These are phyloP conservation scores for Odontamblyopus rebecca DNA, from an alignment of 2,797 vertebrate genomes.

Conservation along the genomic window DNA sequence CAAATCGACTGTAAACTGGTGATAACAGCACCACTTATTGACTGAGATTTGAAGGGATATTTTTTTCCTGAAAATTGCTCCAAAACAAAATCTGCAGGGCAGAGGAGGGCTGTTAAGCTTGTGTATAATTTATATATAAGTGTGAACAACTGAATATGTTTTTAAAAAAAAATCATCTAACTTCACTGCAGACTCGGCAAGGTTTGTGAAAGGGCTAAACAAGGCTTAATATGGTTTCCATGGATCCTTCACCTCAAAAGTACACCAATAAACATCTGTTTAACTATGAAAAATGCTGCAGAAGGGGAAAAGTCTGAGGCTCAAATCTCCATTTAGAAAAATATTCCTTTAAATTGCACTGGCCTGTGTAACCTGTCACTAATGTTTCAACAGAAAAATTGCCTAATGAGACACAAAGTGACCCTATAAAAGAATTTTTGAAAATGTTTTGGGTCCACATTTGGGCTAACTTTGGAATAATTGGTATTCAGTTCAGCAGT, in stretches of 20 bases:
- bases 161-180: conserved; percentile 17
- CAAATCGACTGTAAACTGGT: conserved; percentile 67
- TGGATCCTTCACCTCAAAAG: conserved; percentile 35
- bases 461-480: conserved; percentile 54
- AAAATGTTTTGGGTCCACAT: conserved; percentile 20
- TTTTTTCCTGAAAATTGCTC: conserved; percentile 54
- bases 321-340: conserved; percentile 59
- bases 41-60: conserved; percentile 34
- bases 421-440: conserved; percentile 29
- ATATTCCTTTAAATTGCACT: conserved; percentile 72
- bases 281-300: conserved; percentile 42
- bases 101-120: conserved; percentile 23
- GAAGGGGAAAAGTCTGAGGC: conserved; percentile 39
- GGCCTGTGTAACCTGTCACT: conserved; percentile 57
- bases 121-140: conserved; percentile 39
- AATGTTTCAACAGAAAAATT: conserved; percentile 41
- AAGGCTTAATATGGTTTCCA: conserved; percentile 64
- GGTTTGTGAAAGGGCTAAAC: conserved; percentile 6
- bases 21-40: conserved; percentile 61
- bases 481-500: conserved; percentile 28
- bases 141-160: conserved; percentile 24
- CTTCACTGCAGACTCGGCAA: conserved; percentile 11
- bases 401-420: conserved; percentile 47
- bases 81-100: conserved; percentile 39
- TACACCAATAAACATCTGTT: conserved; percentile 46